phyloP scores from a whole-genome alignment of 2,113 vertebrate species.

The Antechinus flavipes region DNA sequence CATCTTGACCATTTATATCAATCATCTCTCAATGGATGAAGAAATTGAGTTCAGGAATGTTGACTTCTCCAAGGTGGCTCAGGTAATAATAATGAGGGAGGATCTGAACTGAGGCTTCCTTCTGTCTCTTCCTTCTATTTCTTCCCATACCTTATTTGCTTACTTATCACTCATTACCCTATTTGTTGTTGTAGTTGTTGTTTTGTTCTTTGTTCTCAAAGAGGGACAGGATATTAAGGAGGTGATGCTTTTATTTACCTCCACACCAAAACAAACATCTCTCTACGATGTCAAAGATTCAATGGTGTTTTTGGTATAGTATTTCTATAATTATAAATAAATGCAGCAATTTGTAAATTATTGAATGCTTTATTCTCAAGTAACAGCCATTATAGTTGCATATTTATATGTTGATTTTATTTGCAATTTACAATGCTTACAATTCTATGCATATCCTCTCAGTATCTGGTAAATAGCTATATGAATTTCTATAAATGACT shows the following conservation, averaged over 20 bases:
- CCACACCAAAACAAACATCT: neutral
- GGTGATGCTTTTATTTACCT: neutral
- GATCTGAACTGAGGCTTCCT: neutral
- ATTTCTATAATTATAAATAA: neutral
- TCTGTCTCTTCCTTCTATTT: neutral
- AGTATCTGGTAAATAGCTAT: neutral
- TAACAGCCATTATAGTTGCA: neutral
- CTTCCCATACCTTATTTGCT: neutral
- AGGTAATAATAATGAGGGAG: neutral
- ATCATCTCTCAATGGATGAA: neutral
- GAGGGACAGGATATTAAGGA: too few relatives aligned
- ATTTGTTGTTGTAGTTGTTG: too few relatives aligned
- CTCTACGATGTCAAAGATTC: neutral
- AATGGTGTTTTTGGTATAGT: neutral
- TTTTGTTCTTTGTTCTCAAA: too few relatives aligned
- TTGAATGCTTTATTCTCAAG: neutral
- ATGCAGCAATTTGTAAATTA: neutral
- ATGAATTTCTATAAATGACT: neutral
- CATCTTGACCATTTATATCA: neutral
- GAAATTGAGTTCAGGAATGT: neutral
- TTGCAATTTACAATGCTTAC: neutral
- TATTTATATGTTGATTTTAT: neutral
- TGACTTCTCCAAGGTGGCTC: neutral
- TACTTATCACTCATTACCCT: neutral
- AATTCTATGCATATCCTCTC: neutral